These are phyloP conservation scores for Elegia similella DNA, from an alignment of 2,888 invertebrate genomes.

Conservation along the genomic window DNA sequence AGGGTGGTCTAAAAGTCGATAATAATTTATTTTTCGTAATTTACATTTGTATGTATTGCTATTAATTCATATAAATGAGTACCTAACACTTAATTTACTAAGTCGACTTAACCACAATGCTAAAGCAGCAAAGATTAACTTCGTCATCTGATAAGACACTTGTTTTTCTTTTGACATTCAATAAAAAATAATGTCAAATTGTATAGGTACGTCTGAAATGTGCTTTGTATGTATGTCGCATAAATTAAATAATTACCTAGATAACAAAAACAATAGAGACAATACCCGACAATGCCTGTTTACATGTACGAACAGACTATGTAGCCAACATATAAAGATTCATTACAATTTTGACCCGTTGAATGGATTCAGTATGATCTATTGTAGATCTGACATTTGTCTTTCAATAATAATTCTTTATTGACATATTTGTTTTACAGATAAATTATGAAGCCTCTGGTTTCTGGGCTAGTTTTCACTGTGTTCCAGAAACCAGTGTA, in stretches of 20 bases:
- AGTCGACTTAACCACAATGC: not conserved
- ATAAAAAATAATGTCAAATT: not conserved
- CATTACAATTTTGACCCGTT: not conserved
- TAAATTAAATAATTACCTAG: conserved; percentile 2
- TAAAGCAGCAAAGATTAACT: not conserved
- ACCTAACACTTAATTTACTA: not conserved
- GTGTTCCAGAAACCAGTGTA: too few species aligned
- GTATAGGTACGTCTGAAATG: not conserved
- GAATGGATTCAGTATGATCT: too few species aligned
- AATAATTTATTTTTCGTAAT: too few species aligned
- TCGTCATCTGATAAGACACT: not conserved
- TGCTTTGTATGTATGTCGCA: not conserved
- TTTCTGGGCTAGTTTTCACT: too few species aligned
- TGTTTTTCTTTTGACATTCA: conserved; percentile 2
- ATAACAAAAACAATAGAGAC: not conserved
- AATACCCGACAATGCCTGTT: not conserved
- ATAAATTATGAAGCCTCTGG: too few species aligned
- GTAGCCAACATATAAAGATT: not conserved
- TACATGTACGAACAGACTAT: not conserved
- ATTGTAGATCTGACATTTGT: too few species aligned
- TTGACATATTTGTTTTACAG: too few species aligned
- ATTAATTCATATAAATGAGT: too few species aligned
- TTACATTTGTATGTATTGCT: too few species aligned
- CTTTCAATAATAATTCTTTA: too few species aligned
- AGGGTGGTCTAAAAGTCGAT: too few species aligned